These are phyloP conservation scores for Microcaecilia unicolor DNA, from an alignment of 2,797 vertebrate species.

Conservation along the genomic window DNA sequence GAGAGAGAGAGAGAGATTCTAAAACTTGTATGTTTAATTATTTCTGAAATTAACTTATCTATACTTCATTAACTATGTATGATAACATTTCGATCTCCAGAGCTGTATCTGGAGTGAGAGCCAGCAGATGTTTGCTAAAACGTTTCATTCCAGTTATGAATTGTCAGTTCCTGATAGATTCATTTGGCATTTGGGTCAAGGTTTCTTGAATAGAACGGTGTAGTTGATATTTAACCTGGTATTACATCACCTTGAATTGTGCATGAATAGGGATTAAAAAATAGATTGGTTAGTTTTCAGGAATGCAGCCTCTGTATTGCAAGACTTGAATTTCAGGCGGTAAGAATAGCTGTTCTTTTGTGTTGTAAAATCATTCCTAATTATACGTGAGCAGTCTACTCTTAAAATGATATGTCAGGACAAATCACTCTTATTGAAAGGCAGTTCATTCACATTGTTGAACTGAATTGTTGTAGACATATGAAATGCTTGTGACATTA, in stretches of 20 bases:
- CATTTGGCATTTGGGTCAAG: background rate
- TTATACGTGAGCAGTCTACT: conserved; percentile 11
- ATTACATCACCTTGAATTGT: conserved; percentile 19
- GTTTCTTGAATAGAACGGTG: conserved; percentile 11
- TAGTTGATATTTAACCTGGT: conserved; percentile 28
- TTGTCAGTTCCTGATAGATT: conserved; percentile 8
- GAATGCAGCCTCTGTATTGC: conserved; percentile 10
- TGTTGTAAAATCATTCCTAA: conserved; percentile 2
- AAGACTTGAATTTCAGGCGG: conserved; percentile 10
- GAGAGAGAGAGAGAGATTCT: no score
- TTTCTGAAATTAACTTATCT: no score
- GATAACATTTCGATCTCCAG: no score
- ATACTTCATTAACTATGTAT: no score
- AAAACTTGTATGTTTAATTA: no score
- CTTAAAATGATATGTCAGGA: conserved; percentile 8
- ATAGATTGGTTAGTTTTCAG: conserved; percentile 5
- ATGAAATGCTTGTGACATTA: background rate
- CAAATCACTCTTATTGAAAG: conserved; percentile 4
- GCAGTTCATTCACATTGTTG: background rate
- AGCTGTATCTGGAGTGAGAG: no score
- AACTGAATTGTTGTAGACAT: background rate
- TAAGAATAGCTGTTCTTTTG: conserved; percentile 14
- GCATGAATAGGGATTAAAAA: conserved; percentile 16
- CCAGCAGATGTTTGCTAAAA: no score
- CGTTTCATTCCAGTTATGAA: conserved; percentile 6